These are phyloP conservation scores for Bombus haemorrhoidalis DNA, from an alignment of 1,140 invertebrate species.

Conservation along the genomic window DNA sequence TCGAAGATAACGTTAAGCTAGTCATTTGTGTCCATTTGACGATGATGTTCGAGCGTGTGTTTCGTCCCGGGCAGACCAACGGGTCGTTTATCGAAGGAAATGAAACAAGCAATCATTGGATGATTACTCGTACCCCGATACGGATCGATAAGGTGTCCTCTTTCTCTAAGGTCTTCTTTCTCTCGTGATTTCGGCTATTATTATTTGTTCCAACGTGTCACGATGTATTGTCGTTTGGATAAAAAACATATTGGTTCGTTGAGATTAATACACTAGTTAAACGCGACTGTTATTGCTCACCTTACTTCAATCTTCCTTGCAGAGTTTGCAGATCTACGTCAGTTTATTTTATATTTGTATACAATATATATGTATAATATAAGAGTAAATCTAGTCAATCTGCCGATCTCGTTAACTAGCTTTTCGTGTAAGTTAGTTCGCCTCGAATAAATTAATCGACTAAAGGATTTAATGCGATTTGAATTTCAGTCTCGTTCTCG, in stretches of 20 bases:
- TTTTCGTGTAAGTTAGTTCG: not conserved
- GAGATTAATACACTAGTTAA: slow-evolving; percentile 8
- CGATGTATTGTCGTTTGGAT: slow-evolving; percentile 41
- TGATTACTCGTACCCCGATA: not conserved
- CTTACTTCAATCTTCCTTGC: not conserved
- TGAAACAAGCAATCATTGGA: not conserved
- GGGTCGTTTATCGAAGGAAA: not conserved
- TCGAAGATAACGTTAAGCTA: slow-evolving; percentile 67
- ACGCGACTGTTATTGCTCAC: slow-evolving; percentile 8
- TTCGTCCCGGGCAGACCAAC: not conserved
- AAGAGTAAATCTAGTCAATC: slow-evolving; percentile 9
- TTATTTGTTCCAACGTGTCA: not conserved
- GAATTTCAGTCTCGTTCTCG: slow-evolving; percentile 51
- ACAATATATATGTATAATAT: slow-evolving; percentile 10
- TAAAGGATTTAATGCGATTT: slow-evolving; percentile 18
- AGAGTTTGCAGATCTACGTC: not conserved
- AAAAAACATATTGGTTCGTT: slow-evolving; percentile 50
- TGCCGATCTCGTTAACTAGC: not conserved
- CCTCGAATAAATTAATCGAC: slow-evolving; percentile 50
- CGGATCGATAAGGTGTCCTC: not conserved
- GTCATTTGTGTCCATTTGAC: slow-evolving; percentile 71
- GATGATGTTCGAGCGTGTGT: slow-evolving; percentile 19
- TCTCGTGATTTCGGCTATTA: not conserved
- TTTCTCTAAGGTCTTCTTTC: not conserved
- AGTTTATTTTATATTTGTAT: not conserved